Conservation (phyloP, 2,888 invertebrate genomes). For the Athrips mouffetella region DNA sequence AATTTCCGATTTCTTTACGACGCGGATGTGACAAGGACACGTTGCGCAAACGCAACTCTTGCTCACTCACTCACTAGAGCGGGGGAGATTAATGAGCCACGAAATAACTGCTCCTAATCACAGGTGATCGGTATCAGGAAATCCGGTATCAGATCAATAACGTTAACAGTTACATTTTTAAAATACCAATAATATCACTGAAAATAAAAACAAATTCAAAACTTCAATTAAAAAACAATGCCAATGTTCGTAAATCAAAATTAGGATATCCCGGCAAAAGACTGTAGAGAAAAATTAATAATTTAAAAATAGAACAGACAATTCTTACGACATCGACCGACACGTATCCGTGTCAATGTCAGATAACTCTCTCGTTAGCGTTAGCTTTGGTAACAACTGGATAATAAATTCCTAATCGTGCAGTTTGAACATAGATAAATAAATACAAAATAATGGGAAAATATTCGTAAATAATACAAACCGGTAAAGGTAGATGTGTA, state of each 20-base stretch:
- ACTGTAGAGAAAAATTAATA: too few species aligned
- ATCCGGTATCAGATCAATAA: too few species aligned
- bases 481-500: neutral
- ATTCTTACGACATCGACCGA: constrained; percentile 19
- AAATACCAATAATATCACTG: too few species aligned
- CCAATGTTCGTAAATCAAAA: neutral
- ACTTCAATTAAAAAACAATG: neutral
- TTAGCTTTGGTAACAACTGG: neutral
- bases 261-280: too few species aligned
- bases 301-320: constrained; percentile 7
- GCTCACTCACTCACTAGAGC: too few species aligned
- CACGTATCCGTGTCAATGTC: constrained; percentile 61
- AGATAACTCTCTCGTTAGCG: constrained; percentile 21
- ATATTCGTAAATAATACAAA: neutral
- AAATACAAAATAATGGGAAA: neutral
- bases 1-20: constrained; percentile 17
- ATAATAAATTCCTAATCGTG: neutral
- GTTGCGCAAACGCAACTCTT: constrained; percentile 14
- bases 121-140: neutral
- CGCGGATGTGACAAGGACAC: constrained; percentile 16
- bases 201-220: neutral
- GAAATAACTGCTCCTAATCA: neutral
- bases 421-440: neutral
- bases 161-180: too few species aligned
- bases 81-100: constrained; percentile 6